Base-by-base conservation (phyloP, 1,140 invertebrate genomes). In the Sweltsa coloradensis region DNA sequence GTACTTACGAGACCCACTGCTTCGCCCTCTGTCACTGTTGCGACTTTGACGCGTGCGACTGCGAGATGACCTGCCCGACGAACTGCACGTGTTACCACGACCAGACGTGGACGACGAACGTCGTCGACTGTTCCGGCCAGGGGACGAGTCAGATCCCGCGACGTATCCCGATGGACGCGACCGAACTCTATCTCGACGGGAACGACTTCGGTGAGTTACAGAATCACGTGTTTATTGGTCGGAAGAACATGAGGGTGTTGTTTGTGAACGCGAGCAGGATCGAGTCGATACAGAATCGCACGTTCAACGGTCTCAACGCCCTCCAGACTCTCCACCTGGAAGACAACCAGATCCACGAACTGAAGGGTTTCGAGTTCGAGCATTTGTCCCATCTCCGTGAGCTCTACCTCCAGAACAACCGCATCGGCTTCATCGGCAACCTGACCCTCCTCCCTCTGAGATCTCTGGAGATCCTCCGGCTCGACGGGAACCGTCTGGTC, bases 11-110 rank as follows among this genome's bases (percentile, higher is more conserved):
- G 55, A 86, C 85, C 26, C 90, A 94, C 65, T 94, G 90, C 68
- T 93, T 93, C 65, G 83, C 89, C 14, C 67, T 92, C 37, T 95
- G 90, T 60, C 87, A 90, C 56, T 95, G 90, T 66, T 94, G 90
- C 60, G 89, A 94, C 56, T 93, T 90, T 61, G 89, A 93, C 61
- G 89, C 88, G 39, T 95, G 90, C 64, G 90, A 94, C 64, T 94
- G 90, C 66, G 87, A 92, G 67, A 93, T 93, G 88, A 90, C 83
- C 3, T 95, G 89, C 58, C 90, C 90, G 2, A 75, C 77, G 51
- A 89, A 90, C 59, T 95, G 89, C 67, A 84, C 84, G 49, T 95
- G 89, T 60, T 93, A 90, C 64, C 84, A 90, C 66, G 89, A 93
- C 58, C 83, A 88, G 61, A 84, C 88, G 13, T 93, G 89, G 89